Percentiles rank a stretch among this genome's conserved stretches.
These are phyloP conservation scores for Oxyura jamaicensis DNA, from an alignment of 2,113 vertebrate species.

Conservation along the genomic window DNA sequence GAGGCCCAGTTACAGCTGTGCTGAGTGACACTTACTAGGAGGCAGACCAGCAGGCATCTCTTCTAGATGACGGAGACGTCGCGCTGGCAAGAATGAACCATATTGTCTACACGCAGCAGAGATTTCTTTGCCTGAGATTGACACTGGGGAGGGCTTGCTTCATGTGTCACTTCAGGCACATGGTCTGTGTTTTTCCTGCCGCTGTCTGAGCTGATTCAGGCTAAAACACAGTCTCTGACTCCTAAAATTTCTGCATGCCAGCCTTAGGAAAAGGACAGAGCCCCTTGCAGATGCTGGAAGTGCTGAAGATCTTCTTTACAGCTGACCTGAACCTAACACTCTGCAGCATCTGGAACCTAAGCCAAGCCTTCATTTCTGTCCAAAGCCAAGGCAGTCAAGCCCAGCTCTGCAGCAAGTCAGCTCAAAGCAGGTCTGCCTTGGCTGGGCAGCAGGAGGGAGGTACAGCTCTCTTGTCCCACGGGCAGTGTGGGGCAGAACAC, in stretches of 20 bases:
- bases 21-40: neutral
- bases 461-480: accelerated
- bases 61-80: neutral
- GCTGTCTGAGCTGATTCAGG: neutral
- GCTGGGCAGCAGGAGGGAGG: neutral
- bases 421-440: neutral
- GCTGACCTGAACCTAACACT: neutral
- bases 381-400: neutral
- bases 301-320: neutral
- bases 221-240: neutral
- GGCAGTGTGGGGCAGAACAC: neutral
- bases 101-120: neutral
- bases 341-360: neutral
- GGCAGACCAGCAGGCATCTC: neutral
- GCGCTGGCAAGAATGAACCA: neutral
- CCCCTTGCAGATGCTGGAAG: neutral
- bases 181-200: neutral
- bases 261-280: neutral
- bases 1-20: neutral
- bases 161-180: neutral
- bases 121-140: neutral
- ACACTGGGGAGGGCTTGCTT: accelerated
- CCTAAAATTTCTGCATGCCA: neutral
- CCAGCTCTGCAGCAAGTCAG: neutral
- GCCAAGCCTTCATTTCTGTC: neutral